Conservation (phyloP, 2,113 vertebrate genomes). For the Leucosticte australis region DNA sequence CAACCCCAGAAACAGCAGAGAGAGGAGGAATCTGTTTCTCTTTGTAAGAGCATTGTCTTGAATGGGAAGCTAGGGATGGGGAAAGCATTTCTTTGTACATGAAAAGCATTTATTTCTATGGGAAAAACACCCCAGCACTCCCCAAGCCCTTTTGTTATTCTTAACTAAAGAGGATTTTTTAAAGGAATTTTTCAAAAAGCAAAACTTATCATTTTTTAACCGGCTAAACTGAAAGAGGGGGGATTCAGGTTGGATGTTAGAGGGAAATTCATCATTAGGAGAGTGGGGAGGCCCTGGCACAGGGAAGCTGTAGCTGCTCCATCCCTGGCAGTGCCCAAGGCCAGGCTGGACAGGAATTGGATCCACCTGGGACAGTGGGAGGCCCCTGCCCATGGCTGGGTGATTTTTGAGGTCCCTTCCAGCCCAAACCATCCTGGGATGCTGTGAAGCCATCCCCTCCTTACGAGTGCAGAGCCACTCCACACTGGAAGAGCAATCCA, state of each 20-base stretch:
- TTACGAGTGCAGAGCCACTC: background rate
- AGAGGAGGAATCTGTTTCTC: background rate
- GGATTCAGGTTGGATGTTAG: background rate
- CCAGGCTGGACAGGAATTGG: background rate
- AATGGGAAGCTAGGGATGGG: background rate
- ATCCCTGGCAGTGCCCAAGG: background rate
- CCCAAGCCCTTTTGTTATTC: background rate
- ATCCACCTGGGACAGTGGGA: background rate
- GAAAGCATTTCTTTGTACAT: background rate
- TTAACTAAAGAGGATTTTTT: background rate
- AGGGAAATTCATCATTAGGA: background rate
- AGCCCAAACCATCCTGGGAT: background rate
- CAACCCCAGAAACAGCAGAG: background rate
- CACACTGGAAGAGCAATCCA: background rate
- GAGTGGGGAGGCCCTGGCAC: background rate
- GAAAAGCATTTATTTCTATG: background rate
- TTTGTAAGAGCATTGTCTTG: background rate
- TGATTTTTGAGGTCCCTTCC: background rate
- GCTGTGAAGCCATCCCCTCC: background rate
- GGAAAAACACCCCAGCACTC: background rate
- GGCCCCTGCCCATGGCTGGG: background rate
- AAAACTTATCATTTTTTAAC: background rate
- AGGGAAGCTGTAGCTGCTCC: background rate
- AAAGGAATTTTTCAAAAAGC: background rate
- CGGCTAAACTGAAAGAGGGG: background rate